Conservation (phyloP, 2,888 invertebrate species). For the Eilema sororculum region DNA sequence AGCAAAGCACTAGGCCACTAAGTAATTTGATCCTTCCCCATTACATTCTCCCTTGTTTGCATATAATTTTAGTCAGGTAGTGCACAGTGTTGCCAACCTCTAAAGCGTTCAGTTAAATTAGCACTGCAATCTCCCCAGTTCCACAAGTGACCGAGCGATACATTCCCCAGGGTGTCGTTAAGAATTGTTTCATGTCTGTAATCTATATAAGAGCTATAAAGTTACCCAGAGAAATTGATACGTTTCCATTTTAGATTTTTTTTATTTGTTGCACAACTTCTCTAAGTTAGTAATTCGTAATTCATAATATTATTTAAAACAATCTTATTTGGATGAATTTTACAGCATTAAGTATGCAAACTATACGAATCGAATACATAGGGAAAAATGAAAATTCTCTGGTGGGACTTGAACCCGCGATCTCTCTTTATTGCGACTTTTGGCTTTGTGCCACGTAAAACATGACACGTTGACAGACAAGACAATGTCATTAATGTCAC, state of each 20-base stretch:
- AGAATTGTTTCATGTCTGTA: not conserved
- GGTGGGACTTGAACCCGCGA: too few relatives aligned
- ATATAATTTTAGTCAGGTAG: slow-evolving; percentile 6
- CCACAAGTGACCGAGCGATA: not conserved
- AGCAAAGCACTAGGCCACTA: not conserved
- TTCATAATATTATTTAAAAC: too few relatives aligned
- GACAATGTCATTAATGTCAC: too few relatives aligned
- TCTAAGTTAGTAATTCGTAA: not conserved
- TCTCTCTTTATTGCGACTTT: too few relatives aligned
- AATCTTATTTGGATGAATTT: too few relatives aligned
- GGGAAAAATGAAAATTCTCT: too few relatives aligned
- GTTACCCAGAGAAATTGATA: not conserved
- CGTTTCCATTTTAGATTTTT: not conserved
- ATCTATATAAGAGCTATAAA: not conserved
- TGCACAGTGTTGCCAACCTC: not conserved
- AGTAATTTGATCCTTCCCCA: not conserved
- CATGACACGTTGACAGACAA: too few relatives aligned
- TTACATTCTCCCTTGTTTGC: slow-evolving; percentile 6
- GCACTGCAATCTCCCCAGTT: not conserved
- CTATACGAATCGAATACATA: too few relatives aligned
- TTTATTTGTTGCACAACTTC: not conserved
- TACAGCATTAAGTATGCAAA: too few relatives aligned
- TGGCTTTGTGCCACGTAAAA: too few relatives aligned
- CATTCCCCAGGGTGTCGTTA: not conserved
- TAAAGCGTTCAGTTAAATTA: not conserved